Conservation (phyloP, 2,888 invertebrate species). For the Caenorhabditis sulstoni region DNA sequence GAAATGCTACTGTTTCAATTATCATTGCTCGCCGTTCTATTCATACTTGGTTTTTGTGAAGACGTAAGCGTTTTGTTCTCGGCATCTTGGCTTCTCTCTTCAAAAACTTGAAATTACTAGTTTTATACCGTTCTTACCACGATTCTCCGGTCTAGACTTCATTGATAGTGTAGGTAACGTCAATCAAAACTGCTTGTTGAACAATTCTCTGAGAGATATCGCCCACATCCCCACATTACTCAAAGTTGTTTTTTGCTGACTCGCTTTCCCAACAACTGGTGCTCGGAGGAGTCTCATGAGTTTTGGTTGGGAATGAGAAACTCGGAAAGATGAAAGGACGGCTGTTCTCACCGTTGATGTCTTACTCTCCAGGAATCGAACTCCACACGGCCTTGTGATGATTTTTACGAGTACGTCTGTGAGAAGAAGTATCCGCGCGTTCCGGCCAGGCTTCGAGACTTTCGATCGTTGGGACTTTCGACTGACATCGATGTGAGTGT, state of each 20-base stretch:
- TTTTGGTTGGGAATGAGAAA: conserved; percentile 3
- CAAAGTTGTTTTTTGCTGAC: background rate
- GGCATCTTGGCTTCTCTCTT: no score
- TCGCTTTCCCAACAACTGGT: conserved; percentile 2
- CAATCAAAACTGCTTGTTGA: background rate
- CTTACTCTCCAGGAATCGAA: no score
- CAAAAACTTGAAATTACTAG: no score
- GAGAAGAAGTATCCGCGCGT: background rate
- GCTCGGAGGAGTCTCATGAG: background rate
- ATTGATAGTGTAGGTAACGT: background rate
- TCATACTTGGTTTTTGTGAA: conserved; percentile 2
- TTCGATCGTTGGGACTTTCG: background rate
- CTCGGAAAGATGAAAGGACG: background rate
- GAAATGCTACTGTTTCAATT: no score
- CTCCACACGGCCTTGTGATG: conserved; percentile 29
- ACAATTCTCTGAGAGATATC: no score
- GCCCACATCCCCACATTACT: no score
- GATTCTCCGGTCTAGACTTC: background rate
- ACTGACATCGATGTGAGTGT: conserved; percentile 44
- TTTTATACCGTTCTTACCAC: no score
- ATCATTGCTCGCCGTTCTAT: no score
- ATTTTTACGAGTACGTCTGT: conserved; percentile 47
- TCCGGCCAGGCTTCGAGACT: conserved; percentile 10
- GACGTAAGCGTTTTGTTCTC: conserved; percentile 4
- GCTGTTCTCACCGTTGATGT: no score